Percentiles rank a stretch among this genome's conserved stretches.
Evolutionary conservation across 2,797 vertebrate genomes (phyloP).

Genomic region (Uromys caudimaculatus): DNA sequence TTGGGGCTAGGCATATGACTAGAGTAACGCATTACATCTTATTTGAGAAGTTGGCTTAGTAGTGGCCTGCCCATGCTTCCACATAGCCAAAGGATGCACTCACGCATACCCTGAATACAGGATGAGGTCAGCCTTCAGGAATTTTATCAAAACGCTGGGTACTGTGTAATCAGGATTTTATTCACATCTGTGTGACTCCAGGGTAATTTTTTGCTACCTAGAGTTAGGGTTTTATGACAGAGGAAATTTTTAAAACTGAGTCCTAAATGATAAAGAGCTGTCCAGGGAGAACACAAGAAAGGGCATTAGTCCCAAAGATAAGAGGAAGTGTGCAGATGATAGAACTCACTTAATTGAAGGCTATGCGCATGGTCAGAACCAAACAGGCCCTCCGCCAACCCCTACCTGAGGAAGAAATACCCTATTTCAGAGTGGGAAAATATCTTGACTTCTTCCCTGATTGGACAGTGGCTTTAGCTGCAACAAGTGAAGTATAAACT

Average conservation of each 20-base stretch:
- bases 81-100: no score
- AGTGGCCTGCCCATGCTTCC: background rate
- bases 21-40: background rate
- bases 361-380: background rate
- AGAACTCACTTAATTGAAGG: background rate
- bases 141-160: background rate
- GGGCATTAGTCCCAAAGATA: background rate
- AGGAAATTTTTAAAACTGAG: background rate
- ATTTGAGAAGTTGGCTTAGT: background rate
- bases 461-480: background rate
- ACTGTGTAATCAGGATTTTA: background rate
- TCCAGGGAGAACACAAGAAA: background rate
- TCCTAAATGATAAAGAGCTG: background rate
- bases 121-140: background rate
- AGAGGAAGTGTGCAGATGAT: background rate
- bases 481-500: background rate
- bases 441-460: background rate
- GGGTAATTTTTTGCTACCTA: background rate
- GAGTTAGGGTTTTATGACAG: background rate
- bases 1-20: background rate
- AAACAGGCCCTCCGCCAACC: background rate
- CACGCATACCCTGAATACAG: background rate
- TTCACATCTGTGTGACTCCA: background rate
- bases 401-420: background rate
- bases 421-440: background rate